Conservation (phyloP, 2,113 vertebrate species). For the Spilogale gracilis region DNA sequence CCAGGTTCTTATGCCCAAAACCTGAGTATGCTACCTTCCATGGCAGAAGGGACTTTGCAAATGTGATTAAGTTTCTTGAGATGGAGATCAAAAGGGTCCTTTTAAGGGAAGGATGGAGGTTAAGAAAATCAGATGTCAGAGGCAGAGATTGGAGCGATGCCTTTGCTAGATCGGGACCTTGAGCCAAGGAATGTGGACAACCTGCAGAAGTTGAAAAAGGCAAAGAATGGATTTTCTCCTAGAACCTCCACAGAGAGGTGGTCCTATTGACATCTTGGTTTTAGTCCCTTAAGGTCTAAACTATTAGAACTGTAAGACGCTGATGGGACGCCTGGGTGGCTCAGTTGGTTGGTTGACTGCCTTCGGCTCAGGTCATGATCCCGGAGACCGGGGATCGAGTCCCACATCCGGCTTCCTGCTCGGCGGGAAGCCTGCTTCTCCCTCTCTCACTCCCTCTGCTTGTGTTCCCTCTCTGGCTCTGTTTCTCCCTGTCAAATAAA, state of each 20-base stretch:
- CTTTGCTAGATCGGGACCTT: neutral
- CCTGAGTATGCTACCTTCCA: neutral
- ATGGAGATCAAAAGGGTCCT: neutral
- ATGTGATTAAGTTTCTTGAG: neutral
- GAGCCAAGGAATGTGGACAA: too few relatives aligned
- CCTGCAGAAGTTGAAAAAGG: neutral
- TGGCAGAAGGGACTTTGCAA: neutral
- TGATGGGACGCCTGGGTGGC: neutral
- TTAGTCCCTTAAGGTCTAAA: neutral
- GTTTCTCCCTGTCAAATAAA: too few relatives aligned
- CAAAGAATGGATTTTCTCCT: neutral
- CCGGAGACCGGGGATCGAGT: too few relatives aligned
- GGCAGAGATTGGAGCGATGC: neutral
- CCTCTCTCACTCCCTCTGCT: too few relatives aligned
- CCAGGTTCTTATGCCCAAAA: neutral
- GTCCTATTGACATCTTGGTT: neutral
- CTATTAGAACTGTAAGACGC: neutral
- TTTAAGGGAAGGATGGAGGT: neutral
- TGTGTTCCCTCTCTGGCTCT: too few relatives aligned
- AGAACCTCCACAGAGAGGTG: neutral
- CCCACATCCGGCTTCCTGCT: too few relatives aligned
- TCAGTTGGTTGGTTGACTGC: too few relatives aligned
- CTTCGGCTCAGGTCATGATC: too few relatives aligned
- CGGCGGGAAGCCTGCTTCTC: too few relatives aligned
- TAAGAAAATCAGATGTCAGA: neutral